Evolutionary conservation across 2,888 invertebrate genomes (phyloP).

Genomic region (Eumacrocentrus americanus): DNA sequence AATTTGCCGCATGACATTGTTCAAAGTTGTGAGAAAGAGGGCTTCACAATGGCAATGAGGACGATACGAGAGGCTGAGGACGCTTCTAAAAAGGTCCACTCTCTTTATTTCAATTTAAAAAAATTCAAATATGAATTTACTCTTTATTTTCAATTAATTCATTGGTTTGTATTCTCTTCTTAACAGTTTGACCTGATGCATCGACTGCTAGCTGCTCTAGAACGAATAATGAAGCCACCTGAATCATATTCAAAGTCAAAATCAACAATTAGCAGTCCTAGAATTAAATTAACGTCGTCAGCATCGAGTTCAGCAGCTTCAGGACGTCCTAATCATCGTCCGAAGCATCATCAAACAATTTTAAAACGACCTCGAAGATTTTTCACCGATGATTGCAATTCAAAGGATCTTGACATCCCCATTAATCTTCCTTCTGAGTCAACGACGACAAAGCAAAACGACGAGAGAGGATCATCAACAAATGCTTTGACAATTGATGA

Average conservation of each 20-base stretch:
- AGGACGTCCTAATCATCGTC: not conserved
- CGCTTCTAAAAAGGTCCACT: slow-evolving; percentile 66
- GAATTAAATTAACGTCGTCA: not conserved
- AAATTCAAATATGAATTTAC: slow-evolving; percentile 1
- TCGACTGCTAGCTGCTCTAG: slow-evolving; percentile 45
- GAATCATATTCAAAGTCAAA: not conserved
- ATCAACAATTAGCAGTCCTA: not conserved
- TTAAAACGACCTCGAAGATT: not conserved
- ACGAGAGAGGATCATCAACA: not conserved
- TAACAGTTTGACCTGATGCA: slow-evolving; percentile 50
- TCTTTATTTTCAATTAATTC: too few relatives aligned
- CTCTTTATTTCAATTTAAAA: slow-evolving; percentile 6
- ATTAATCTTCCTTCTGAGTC: not conserved
- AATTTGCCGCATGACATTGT: slow-evolving; percentile 65
- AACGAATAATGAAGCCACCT: slow-evolving; percentile 53
- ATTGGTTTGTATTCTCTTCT: too few relatives aligned
- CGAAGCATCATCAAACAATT: not conserved
- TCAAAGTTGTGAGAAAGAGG: slow-evolving; percentile 63
- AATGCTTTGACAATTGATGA: too few relatives aligned
- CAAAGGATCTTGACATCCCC: not conserved
- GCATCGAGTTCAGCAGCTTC: not conserved
- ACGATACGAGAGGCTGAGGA: slow-evolving; percentile 64
- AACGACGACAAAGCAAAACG: not conserved
- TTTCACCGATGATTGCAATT: slow-evolving; percentile 13
- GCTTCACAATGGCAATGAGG: slow-evolving; percentile 63